Evolutionary conservation across 2,113 vertebrate species (phyloP), one percentile per base, ranked within the genome.

Genomic region (Orcinus orca): DNA sequence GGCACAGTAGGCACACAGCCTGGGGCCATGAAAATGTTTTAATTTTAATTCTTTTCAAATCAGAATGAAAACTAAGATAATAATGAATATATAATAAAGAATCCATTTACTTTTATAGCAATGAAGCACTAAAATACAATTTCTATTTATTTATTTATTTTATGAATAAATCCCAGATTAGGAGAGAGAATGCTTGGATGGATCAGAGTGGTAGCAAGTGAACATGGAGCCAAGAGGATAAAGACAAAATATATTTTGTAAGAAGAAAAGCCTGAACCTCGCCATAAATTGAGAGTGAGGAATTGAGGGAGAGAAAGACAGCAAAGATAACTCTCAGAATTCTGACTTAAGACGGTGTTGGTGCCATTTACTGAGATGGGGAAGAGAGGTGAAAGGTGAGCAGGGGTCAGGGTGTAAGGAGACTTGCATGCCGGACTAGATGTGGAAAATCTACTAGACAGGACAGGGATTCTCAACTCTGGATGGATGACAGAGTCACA

Each of bases 21-120:
- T 58, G 36, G 23, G 29, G 20, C 2, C 53, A 58, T 67, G 38
- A 79, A 60, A 73, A 95, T 77, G 36, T 79, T 88, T 90, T 63
- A 63, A 62, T 88, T 87, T 94, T 84, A 58, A 92, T 86, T 93
- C 1, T 88, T 93, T 47, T 55, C 44, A 87, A 88, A 73, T 60
- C 5, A 58, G 60, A 93, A 67, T 33, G 73, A 82, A 58, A 41
- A 25, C 55, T 26, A 62, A 83, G 60, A 71, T 47, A 62, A 82
- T 71, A 65, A 76, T 25, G 47, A 47, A 58, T 25, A 76, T 21
- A 41, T 65, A 68, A 20, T 53, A 93, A 50, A n/a, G 25, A 86
- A 77, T 58, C 9, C 26, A 82, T 47, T 62, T 68, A 15, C 25
- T 20, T 92, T 84, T 85, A 41, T 85, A 74, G 26, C 47, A 77